Evolutionary conservation across 2,113 vertebrate species (phyloP).

Genomic region (Xiphophorus couchianus): DNA sequence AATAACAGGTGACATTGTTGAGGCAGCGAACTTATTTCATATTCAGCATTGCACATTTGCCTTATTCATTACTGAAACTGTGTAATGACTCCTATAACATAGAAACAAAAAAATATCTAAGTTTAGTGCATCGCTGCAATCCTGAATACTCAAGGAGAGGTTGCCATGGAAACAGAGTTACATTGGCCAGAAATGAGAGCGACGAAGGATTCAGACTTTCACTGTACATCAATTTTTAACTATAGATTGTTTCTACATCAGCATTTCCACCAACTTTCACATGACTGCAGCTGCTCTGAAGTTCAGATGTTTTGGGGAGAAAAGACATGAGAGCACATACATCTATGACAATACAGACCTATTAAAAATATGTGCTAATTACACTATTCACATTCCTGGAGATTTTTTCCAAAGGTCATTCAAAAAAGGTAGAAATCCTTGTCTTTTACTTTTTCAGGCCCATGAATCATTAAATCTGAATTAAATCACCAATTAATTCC

Average conservation of each 20-base stretch:
- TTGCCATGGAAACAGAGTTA: constrained; percentile 85
- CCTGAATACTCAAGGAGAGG: constrained; percentile 78
- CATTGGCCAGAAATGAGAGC: constrained; percentile 81
- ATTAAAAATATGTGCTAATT: constrained; percentile 16
- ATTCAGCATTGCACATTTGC: constrained; percentile 44
- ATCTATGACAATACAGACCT: constrained; percentile 3
- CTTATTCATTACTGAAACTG: constrained; percentile 45
- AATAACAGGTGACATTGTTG: constrained; percentile 27
- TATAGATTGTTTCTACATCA: constrained; percentile 74
- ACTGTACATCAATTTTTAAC: constrained; percentile 81
- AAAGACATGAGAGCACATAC: constrained; percentile 8
- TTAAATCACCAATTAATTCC: neutral
- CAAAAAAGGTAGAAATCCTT: neutral
- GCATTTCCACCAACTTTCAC: constrained; percentile 49
- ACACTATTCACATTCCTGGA: constrained; percentile 4
- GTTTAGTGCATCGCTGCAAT: constrained; percentile 81
- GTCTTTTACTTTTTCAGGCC: neutral
- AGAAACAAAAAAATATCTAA: constrained; percentile 65
- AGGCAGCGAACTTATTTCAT: constrained; percentile 37
- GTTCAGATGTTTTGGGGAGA: constrained; percentile 13
- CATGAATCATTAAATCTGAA: neutral
- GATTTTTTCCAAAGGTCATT: neutral
- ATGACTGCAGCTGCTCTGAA: constrained; percentile 11
- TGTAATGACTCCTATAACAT: constrained; percentile 61
- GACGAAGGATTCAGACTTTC: constrained; percentile 79